These are phyloP conservation scores for Pseudolaguvia tuberculata DNA, from an alignment of 2,113 vertebrate genomes.

Conservation along the genomic window DNA sequence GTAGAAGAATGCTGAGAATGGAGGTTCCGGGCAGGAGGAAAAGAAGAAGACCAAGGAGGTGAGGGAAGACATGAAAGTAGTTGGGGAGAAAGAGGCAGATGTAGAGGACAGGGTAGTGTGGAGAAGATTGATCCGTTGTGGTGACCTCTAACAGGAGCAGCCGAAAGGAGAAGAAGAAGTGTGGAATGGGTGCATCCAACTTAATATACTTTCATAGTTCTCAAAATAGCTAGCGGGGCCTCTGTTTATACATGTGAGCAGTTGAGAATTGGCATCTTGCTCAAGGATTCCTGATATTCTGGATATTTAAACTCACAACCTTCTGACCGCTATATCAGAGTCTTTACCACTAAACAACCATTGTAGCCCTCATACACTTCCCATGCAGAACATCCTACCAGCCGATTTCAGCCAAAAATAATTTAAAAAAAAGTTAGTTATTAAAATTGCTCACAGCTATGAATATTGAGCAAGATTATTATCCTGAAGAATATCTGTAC, in stretches of 20 bases:
- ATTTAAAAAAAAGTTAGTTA: not conserved
- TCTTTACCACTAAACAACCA: not conserved
- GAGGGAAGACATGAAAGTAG: no score
- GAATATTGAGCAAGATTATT: slow-evolving; percentile 24
- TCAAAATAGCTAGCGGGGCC: no score
- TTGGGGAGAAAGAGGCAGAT: no score
- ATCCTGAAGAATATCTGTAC: slow-evolving; percentile 34
- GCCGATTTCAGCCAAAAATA: not conserved
- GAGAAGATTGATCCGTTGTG: no score
- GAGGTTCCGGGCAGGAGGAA: no score
- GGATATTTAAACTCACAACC: not conserved
- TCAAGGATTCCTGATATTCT: not conserved
- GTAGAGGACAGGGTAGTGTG: no score
- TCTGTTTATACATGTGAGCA: not conserved
- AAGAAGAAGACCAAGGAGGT: no score
- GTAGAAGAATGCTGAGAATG: no score
- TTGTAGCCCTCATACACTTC: not conserved
- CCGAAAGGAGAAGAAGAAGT: no score
- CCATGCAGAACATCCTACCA: not conserved
- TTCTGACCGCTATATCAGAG: not conserved
- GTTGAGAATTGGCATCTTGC: not conserved
- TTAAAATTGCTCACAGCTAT: not conserved
- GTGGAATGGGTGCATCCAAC: no score
- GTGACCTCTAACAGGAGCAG: no score
- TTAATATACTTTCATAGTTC: no score